These are phyloP conservation scores for Chrysomela aeneicollis DNA, from an alignment of 2,888 invertebrate species.

Conservation along the genomic window DNA sequence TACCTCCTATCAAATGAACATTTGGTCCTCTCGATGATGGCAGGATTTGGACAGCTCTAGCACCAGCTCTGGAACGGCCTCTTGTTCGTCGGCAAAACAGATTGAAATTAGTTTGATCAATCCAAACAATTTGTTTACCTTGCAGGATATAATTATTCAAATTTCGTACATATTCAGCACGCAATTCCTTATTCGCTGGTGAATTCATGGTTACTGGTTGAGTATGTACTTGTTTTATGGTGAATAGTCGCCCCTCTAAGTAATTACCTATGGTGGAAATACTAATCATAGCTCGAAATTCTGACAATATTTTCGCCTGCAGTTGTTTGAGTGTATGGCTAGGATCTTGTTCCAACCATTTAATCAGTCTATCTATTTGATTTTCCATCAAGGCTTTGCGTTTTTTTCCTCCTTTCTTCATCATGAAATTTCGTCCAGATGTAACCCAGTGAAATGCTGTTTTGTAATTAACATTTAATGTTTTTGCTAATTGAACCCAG, in stretches of 20 bases:
- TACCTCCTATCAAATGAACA: conserved; percentile 34
- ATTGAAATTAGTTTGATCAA: conserved; percentile 33
- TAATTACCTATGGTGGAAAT: too few relatives aligned
- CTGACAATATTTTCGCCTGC: conserved; percentile 14
- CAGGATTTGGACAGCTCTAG: conserved; percentile 31
- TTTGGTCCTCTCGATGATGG: conserved; percentile 34
- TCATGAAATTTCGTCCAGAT: conserved; percentile 20
- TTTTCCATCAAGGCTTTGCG: too few relatives aligned
- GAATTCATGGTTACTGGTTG: neutral
- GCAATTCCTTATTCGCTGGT: too few relatives aligned
- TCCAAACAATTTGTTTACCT: conserved; percentile 35
- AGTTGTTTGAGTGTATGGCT: conserved; percentile 1
- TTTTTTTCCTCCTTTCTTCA: too few relatives aligned
- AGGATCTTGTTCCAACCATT: conserved; percentile 8
- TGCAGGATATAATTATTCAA: conserved; percentile 24
- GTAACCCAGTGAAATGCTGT: conserved; percentile 27
- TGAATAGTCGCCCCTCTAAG: too few relatives aligned
- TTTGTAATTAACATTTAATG: too few relatives aligned
- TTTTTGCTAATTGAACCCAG: conserved; percentile 3
- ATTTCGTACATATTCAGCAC: conserved; percentile 25
- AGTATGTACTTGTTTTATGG: too few relatives aligned
- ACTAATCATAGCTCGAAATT: conserved; percentile 6
- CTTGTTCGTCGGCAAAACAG: conserved; percentile 33
- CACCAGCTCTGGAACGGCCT: conserved; percentile 29
- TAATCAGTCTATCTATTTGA: too few relatives aligned